phyloP scores from a whole-genome alignment of 2,113 vertebrate genomes.

The Atlantisia rogersi region DNA sequence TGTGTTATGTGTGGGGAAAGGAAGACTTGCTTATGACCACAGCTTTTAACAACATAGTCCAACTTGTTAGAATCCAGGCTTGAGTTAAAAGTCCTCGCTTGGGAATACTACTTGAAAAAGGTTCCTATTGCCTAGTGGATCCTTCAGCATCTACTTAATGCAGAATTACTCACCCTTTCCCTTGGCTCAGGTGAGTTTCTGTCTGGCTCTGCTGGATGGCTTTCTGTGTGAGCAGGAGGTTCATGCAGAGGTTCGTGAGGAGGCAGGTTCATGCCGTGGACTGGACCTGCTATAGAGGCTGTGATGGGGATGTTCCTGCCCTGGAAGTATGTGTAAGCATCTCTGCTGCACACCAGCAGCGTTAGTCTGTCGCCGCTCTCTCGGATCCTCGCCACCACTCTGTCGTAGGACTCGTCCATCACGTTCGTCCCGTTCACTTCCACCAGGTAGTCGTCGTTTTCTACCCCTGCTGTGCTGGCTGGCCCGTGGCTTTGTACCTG shows the following conservation, averaged over 20 bases:
- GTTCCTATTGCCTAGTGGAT: not conserved
- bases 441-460: conserved; percentile 84
- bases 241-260: not conserved
- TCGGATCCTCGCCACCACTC: conserved; percentile 83
- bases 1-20: not conserved
- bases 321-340: conserved; percentile 81
- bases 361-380: conserved; percentile 75
- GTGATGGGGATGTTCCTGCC: conserved; percentile 78
- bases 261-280: not conserved
- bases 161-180: conserved; percentile 66
- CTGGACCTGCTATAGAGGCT: conserved; percentile 68
- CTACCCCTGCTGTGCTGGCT: conserved; percentile 83
- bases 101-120: not conserved
- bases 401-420: conserved; percentile 78
- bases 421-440: conserved; percentile 89
- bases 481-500: conserved; percentile 83
- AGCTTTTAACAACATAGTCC: not conserved
- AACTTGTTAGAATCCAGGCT: not conserved
- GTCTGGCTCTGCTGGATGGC: not conserved
- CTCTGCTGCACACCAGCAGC: conserved; percentile 82
- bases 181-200: not conserved
- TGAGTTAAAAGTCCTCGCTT: not conserved
- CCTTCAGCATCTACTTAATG: not conserved
- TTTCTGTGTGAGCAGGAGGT: conserved; percentile 5
- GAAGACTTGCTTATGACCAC: not conserved